Percentiles rank a stretch among this genome's conserved stretches.
Conservation (phyloP, 2,888 invertebrate species). For the Mesochorus sp. region DNA sequence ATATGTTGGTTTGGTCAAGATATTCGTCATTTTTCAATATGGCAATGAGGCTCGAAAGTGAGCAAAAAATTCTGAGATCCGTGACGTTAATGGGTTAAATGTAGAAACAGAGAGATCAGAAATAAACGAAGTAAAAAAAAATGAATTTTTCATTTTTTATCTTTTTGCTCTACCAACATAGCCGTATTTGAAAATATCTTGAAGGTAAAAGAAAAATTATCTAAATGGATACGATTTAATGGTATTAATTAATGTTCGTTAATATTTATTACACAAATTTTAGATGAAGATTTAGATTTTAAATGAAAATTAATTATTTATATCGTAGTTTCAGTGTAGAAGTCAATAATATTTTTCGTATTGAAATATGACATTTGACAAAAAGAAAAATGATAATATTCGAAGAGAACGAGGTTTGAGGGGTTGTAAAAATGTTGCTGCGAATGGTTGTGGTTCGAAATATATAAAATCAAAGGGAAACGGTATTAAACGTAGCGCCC, state of each 20-base stretch:
- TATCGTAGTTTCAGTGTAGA: no score
- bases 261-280: neutral
- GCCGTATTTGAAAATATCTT: neutral
- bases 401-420: conserved; percentile 5
- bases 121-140: neutral
- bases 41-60: no score
- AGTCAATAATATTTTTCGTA: no score
- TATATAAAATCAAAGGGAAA: conserved; percentile 46
- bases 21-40: no score
- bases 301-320: neutral
- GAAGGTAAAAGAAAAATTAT: conserved; percentile 2
- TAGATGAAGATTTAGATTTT: neutral
- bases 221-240: conserved; percentile 21
- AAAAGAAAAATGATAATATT: conserved; percentile 15
- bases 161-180: conserved; percentile 10
- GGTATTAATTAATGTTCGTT: conserved; percentile 15
- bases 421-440: conserved; percentile 4
- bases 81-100: no score
- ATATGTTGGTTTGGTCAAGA: no score
- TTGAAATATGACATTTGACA: neutral
- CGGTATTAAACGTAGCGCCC: conserved; percentile 72
- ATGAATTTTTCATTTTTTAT: conserved; percentile 21
- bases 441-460: neutral
- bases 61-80: no score
- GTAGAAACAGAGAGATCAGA: neutral